Evolutionary conservation across 2,797 vertebrate genomes (phyloP), one percentile per base, ranked within the genome.

Genomic region (Gouania willdenowi): DNA sequence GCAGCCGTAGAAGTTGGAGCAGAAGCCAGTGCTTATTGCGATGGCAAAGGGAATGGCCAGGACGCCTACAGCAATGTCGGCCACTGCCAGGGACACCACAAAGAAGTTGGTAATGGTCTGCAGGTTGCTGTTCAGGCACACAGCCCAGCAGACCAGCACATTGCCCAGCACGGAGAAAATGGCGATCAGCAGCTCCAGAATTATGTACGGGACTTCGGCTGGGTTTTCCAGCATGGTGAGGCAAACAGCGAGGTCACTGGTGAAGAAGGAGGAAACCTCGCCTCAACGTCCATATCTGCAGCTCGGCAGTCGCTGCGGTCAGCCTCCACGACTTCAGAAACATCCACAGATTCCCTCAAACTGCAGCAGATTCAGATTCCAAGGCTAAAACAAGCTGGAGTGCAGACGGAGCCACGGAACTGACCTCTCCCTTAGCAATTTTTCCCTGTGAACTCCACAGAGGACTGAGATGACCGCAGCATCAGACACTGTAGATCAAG

Each of bases 41-140:
- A 98, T 91, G 77, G 95, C 81, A 1, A 98, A 98, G 29, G 95
- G 95, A 45, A 98, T 94, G 27, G 94, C 95, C 28, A 98, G 88
- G 56, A 97, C 86, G 0, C 95, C 95, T 69, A 98, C 95, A 0
- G 95, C 94, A 0, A 98, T 95, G 87, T 98, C 95, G 0, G 95
- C 95, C 8, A 89, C 90, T 0, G 95, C 95, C 79, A 98, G 82
- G 0, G 95, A 98, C 58, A 94, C 95, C 82, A 98, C 92, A 0
- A 98, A 98, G 65, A 92, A 95, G 84, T 98, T 97, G 75, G 95
- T 98, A 88, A 95, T 93, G 65, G 85, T 98, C 86, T 95, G 95
- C 67, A 98, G 80, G 82, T 95, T 97, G 84, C 91, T 94, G 69
- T 98, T 98, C 55, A 95, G 68, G 52, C 84, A 88, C 49, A 98